Percentiles rank a stretch among this genome's conserved stretches.
phyloP scores from a whole-genome alignment of 2,797 vertebrate species.

The Lophotriccus pileatus region DNA sequence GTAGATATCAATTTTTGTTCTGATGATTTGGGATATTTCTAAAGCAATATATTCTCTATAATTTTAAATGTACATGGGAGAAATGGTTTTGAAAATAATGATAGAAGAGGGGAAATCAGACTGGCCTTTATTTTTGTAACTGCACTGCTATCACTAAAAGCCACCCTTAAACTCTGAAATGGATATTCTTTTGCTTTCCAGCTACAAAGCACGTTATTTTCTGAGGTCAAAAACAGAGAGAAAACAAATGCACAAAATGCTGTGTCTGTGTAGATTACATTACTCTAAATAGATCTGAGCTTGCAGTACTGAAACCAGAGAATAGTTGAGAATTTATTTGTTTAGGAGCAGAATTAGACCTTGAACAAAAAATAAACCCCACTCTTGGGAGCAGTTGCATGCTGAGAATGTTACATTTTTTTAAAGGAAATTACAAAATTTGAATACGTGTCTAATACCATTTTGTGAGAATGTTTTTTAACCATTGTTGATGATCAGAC shows the following conservation, averaged over 20 bases:
- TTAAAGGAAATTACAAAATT: not conserved
- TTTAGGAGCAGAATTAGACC: not conserved
- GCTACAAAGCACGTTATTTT: conserved; percentile 38
- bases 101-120: not conserved
- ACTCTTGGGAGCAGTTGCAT: not conserved
- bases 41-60: not conserved
- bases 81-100: not conserved
- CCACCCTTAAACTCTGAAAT: not conserved
- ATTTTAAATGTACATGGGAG: not conserved
- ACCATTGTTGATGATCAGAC: not conserved
- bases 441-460: not conserved
- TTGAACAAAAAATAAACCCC: not conserved
- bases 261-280: not conserved
- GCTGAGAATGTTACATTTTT: not conserved
- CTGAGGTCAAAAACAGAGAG: not conserved
- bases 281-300: not conserved
- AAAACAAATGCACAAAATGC: not conserved
- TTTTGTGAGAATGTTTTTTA: not conserved
- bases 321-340: not conserved
- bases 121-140: not conserved
- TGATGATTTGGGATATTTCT: not conserved
- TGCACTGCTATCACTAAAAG: not conserved
- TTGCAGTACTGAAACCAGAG: not conserved
- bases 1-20: not conserved
- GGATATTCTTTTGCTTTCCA: conserved; percentile 25